Conservation (phyloP, 2,888 invertebrate species). For the Galeruca laticollis region DNA sequence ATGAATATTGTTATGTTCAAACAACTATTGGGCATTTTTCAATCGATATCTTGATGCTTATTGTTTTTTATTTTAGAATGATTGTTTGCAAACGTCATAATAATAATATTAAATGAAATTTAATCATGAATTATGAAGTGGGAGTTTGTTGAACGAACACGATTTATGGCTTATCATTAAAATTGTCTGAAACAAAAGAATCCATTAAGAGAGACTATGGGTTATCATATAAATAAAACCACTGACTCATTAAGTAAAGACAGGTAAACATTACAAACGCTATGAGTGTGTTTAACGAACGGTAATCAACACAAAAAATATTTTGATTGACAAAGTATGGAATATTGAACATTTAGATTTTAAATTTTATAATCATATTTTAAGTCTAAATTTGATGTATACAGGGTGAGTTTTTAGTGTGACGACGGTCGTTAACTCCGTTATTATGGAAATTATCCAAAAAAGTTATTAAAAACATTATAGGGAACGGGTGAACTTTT, state of each 20-base stretch:
- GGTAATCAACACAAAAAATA: neutral
- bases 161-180: neutral
- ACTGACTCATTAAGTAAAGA: neutral
- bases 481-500: too few relatives aligned
- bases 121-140: neutral
- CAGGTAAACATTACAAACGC: neutral
- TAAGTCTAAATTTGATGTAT: too few relatives aligned
- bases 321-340: neutral
- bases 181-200: slow-evolving; percentile 1
- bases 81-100: neutral
- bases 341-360: too few relatives aligned
- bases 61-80: neutral
- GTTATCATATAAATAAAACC: neutral
- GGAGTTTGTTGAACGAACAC: slow-evolving; percentile 1
- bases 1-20: too few relatives aligned
- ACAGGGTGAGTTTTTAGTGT: too few relatives aligned
- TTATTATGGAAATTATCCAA: too few relatives aligned
- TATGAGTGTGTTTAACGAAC: neutral
- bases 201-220: neutral
- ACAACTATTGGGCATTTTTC: neutral
- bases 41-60: neutral
- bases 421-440: too few relatives aligned
- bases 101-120: neutral
- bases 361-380: too few relatives aligned
- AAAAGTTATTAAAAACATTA: too few relatives aligned